phyloP scores from a whole-genome alignment of 2,113 vertebrate species.

The Rynchops niger region DNA sequence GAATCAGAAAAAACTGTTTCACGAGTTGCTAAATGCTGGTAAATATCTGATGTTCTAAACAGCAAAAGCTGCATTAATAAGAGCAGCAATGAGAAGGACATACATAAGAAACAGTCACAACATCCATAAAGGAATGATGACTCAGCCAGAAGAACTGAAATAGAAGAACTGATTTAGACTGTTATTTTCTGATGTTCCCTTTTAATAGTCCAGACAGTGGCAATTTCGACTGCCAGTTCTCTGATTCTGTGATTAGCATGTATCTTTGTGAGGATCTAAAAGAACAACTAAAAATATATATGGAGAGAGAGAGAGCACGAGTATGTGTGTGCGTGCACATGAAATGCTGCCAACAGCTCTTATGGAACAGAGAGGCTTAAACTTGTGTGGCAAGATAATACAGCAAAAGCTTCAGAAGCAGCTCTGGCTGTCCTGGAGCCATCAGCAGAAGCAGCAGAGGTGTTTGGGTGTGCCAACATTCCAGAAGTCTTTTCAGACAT shows the following conservation, averaged over 20 bases:
- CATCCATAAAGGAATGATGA: constrained; percentile 17
- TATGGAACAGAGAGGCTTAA: background rate
- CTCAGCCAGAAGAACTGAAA: constrained; percentile 37
- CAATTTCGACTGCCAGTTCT: constrained; percentile 1
- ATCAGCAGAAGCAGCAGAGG: constrained; percentile 17
- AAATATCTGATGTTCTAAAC: background rate
- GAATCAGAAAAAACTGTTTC: background rate
- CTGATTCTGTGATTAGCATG: background rate
- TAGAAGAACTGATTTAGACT: background rate
- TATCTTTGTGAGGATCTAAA: background rate
- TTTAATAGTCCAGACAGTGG: constrained; percentile 19
- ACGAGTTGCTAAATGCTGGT: background rate
- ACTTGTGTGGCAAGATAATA: background rate
- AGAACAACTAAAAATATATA: background rate
- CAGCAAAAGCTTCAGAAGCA: background rate
- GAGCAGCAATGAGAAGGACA: background rate
- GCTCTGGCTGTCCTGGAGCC: background rate
- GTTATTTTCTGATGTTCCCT: constrained; percentile 26
- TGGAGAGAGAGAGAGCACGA: fast-evolving
- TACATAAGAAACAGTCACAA: background rate
- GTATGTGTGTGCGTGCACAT: fast-evolving
- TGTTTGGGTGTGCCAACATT: constrained; percentile 29
- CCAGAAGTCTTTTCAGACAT: constrained; percentile 34
- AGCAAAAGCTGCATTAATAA: background rate
- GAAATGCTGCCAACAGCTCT: background rate